Evolutionary conservation across 2,888 invertebrate species (phyloP), one percentile per base, ranked within the genome.

Genomic region (Perizoma affinitatum): DNA sequence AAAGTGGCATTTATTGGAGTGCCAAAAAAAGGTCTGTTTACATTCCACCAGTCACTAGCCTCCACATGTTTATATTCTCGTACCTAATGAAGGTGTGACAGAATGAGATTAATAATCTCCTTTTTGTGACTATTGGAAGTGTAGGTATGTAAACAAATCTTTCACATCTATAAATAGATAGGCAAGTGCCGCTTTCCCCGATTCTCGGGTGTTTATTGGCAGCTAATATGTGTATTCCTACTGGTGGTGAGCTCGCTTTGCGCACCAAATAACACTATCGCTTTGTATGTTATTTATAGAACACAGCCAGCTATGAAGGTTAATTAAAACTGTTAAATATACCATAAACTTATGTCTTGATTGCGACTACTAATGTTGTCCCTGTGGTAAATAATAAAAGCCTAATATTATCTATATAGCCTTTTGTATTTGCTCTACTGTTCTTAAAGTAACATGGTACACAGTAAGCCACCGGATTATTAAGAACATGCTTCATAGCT

Each of bases 251-350:
- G 67, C 69, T 71, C 68, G 75, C 71, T 71, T 76, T 69, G 60
- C 69, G 74, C 72, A 72, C 65, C 45, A 57, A 48, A 63, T 54
- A 56, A 65, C 63, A 58, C 63, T 72, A 63, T 67, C 67, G 78
- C 78, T 78, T 78, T 78, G 70, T 76, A 67, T 69, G 78, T 78
- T 78, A 73, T 72, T 70, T 66, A 69, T 73, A 75, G 71, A 73
- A 66, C 57, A 71, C 68, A 70, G 70, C 57, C 71, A 67, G 69
- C 69, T 58, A 74, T 67, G 70, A 72, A 75, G 67, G 69, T 70
- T 66, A 58, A 58, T 68, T 66, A 66, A 68, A 66, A 64, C 57
- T 46, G 50, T 56, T 54, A 40, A 48, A 55, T 22, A 22, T 55
- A 54, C 35, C 41, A 38, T 53, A 33, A 47, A 35, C 44, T 46